These are phyloP conservation scores for Gonioctena quinquepunctata DNA, from an alignment of 1,140 invertebrate genomes.

Conservation along the genomic window DNA sequence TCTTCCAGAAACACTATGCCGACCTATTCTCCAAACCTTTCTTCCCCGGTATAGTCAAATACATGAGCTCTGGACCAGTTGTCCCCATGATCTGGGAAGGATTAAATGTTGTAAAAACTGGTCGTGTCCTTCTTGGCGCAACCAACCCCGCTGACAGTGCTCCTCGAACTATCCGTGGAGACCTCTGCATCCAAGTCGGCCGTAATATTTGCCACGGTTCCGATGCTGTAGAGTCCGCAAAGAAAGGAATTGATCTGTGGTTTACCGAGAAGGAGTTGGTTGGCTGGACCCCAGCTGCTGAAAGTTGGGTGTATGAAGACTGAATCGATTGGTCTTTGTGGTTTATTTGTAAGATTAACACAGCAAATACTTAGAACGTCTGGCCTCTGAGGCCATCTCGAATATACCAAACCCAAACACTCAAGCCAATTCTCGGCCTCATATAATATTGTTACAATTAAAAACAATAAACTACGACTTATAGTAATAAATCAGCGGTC, in stretches of 20 bases:
- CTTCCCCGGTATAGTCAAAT: constrained; percentile 91
- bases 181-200: constrained; percentile 93
- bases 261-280: constrained; percentile 89
- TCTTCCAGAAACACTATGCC: constrained; percentile 87
- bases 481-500: too few relatives aligned
- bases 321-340: neutral
- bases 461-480: too few relatives aligned
- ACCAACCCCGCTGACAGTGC: constrained; percentile 94
- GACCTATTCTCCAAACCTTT: constrained; percentile 88
- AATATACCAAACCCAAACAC: too few relatives aligned
- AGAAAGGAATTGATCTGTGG: constrained; percentile 96
- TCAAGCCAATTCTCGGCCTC: too few relatives aligned
- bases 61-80: constrained; percentile 97
- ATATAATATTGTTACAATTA: too few relatives aligned
- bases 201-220: constrained; percentile 96
- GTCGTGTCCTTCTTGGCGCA: constrained; percentile 92
- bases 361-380: too few relatives aligned
- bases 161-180: constrained; percentile 90
- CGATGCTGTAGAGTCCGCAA: constrained; percentile 92
- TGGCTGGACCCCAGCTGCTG: constrained; percentile 76
- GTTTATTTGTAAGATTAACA: neutral
- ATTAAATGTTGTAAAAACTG: constrained; percentile 91
- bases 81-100: constrained; percentile 99
- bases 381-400: too few relatives aligned
- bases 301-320: constrained; percentile 68